Evolutionary conservation across 2,113 vertebrate genomes (phyloP), one percentile per base, ranked within the genome.

Genomic region (Prunella fulvescens): DNA sequence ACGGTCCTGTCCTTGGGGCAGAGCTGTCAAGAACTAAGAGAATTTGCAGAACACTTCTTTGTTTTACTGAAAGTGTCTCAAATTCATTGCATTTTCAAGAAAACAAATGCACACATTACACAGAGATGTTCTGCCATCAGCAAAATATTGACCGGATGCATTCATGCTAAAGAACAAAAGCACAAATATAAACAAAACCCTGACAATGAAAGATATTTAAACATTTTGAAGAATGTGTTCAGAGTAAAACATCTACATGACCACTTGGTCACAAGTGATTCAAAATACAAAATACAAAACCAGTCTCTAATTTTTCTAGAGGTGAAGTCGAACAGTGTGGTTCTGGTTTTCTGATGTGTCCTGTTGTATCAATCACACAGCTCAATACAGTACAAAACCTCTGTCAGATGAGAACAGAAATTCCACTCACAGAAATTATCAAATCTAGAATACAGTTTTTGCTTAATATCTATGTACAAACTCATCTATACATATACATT

Each of bases 41-140:
- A 90, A 76, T 87, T 90, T 85, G 74, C 85, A 94, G 87, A 96
- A 60, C 81, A 44, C n/a, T 91, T 62, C 70, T 95, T 94, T 95
- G 90, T 93, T 94, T 90, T 53, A 29, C 57, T 35, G 70, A 35
- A 81, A 92, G 37, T 28, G 6, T 82, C 81, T 81, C 70, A 76
- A 85, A 93, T 69, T 67, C 84, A 65, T 65, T 60, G 64, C 37
- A 77, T 88, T 83, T 91, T 83, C 83, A 83, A 65, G 86, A 81
- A 93, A 95, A 81, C 37, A 86, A 86, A 92, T 45, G 35, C 50
- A 77, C 28, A 56, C 57, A 72, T 90, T 81, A 60, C 51, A 67
- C 44, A 53, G 44, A 64, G 48, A 37, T 7, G 3, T 67, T 81
- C 81, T 91, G 44, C n/a, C 48, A 44, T 40, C 24, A 51, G 56